A percentile compares a stretch with the other conserved stretches of the same genome.
Evolutionary conservation across 1,140 invertebrate species (phyloP).

Genomic region (Scaptomyza hsui): DNA sequence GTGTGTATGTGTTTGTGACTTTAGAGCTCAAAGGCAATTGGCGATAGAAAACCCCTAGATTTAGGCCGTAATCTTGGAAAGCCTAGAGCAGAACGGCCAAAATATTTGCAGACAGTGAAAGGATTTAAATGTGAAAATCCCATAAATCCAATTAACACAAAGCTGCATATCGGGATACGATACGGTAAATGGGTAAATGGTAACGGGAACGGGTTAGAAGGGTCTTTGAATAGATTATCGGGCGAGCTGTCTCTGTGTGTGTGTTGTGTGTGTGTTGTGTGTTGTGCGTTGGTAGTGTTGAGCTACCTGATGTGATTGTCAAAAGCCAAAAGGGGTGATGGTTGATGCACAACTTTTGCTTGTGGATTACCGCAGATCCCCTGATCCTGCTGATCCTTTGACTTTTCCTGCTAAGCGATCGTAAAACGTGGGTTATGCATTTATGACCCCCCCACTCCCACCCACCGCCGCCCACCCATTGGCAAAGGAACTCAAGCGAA

Average conservation of each 20-base stretch:
- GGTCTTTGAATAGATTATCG: slow-evolving; percentile 2
- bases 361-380: slow-evolving; percentile 73
- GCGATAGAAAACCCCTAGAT: slow-evolving; percentile 71
- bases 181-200: neutral
- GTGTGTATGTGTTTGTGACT: slow-evolving; percentile 7
- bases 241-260: no score
- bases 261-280: no score
- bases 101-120: slow-evolving; percentile 83
- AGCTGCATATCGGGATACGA: slow-evolving; percentile 72
- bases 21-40: slow-evolving; percentile 70
- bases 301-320: slow-evolving; percentile 22
- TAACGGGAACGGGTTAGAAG: slow-evolving; percentile 13
- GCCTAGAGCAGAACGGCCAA: slow-evolving; percentile 57
- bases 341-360: slow-evolving; percentile 35
- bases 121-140: slow-evolving; percentile 79
- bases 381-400: slow-evolving; percentile 56
- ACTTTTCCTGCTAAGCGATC: slow-evolving; percentile 83
- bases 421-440: slow-evolving; percentile 76
- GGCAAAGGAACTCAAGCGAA: neutral
- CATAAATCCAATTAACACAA: slow-evolving; percentile 83
- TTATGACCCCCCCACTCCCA: slow-evolving; percentile 60
- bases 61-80: slow-evolving; percentile 59
- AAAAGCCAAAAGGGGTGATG: slow-evolving; percentile 38
- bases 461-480: slow-evolving; percentile 7
- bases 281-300: no score